Base-by-base conservation (phyloP, 2,888 invertebrate genomes). In the Maniola hyperantus region DNA sequence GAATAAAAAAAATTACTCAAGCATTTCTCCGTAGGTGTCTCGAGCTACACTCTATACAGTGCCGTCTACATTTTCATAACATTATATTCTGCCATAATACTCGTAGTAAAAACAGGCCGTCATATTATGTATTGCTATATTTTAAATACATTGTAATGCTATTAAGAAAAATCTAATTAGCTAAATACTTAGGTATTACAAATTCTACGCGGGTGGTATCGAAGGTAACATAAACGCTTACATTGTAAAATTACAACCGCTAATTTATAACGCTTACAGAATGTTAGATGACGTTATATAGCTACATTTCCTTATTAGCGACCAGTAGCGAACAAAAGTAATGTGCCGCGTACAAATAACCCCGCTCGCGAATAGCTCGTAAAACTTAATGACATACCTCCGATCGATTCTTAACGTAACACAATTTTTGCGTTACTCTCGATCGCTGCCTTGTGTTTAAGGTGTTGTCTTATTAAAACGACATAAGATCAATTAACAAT, bases 311-410 rank as follows among this genome's bases (percentile, higher is more conserved):
- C 59, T 48, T 62, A 60, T 53, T 65, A 57, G 44, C 51, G 66
- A 51, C 51, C 34, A 57, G 51, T 64, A 39, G 51, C 60, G 59
- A 65, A 69, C 58, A 39, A 64, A 67, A 54, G n/a, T 39, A 48
- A 48, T 48, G 46, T 39, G 15, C 51, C 42, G 26, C 65, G 64
- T 65, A 64, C 65, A 64, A 67, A 67, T 50, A 69, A 68, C 70
- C 78, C 77, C 77, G 78, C 79, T 76, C 81, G 78, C 83, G 79
- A 84, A 83, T 82, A 82, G 85, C 77, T 84, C 84, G 82, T 90
- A 89, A 89, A 89, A 88, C 80, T 88, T 89, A 85, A 89, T 85
- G 84, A 85, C 83, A 85, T 83, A 82, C 82, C 79, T 69, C 72
- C 72, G 77, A 76, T 79, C 77, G 78, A 73, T 76, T 75, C 75